A percentile compares a stretch with the other conserved stretches of the same genome.
These are phyloP conservation scores for Cancer borealis DNA, from an alignment of 2,888 invertebrate species.

Conservation along the genomic window DNA sequence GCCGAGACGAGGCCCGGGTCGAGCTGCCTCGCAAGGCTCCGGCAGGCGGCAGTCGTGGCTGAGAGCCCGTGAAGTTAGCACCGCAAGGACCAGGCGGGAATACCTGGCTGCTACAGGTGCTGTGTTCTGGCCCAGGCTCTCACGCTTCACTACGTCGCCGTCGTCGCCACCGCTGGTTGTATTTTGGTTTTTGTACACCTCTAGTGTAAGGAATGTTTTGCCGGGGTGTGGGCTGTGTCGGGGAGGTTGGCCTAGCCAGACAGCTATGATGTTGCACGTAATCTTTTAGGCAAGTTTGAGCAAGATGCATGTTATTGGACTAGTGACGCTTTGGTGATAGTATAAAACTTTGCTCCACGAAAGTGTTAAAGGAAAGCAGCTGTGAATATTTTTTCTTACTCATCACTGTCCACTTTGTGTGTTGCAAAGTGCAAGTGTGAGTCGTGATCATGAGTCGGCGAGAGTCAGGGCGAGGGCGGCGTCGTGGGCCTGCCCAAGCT, in stretches of 20 bases:
- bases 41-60: constrained; percentile 56
- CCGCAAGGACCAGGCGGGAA: background rate
- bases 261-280: constrained; percentile 22
- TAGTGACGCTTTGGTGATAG: constrained; percentile 18
- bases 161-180: constrained; percentile 11
- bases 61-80: constrained; percentile 57
- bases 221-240: constrained; percentile 30
- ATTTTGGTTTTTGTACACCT: constrained; percentile 22
- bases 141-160: constrained; percentile 31
- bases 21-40: constrained; percentile 48
- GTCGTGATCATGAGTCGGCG: constrained; percentile 29
- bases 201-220: constrained; percentile 6
- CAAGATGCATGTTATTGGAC: constrained; percentile 46
- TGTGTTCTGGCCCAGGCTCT: background rate
- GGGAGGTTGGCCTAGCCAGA: constrained; percentile 25
- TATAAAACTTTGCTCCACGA: constrained; percentile 9
- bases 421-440: constrained; percentile 39
- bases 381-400: background rate
- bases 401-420: background rate
- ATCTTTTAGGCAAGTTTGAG: background rate
- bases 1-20: constrained; percentile 41
- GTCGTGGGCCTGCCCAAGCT: background rate
- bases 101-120: constrained; percentile 55
- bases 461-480: background rate
- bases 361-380: constrained; percentile 27